Percentiles rank a stretch among this genome's conserved stretches.
Conservation (phyloP, 2,797 vertebrate species). For the Chromis chromis region DNA sequence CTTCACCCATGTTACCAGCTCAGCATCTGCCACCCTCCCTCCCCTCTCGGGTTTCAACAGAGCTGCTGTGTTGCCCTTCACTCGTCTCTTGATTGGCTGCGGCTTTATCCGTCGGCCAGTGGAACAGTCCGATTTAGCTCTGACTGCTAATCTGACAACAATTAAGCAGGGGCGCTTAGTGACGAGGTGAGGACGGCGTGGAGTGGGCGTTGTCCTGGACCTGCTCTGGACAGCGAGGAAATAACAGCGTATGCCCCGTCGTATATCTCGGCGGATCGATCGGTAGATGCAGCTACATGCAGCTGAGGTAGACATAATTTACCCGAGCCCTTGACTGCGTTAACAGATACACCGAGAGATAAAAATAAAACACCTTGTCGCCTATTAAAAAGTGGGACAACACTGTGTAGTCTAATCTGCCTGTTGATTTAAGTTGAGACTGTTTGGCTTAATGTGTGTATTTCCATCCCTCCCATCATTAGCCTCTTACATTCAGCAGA, state of each 20-base stretch:
- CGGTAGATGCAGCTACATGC: not conserved
- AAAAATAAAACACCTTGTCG: not conserved
- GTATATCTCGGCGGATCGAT: not conserved
- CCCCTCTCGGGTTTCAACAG: conserved; percentile 2
- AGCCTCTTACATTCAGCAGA: conserved; percentile 57
- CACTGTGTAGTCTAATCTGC: not conserved
- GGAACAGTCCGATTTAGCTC: conserved; percentile 59
- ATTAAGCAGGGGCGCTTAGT: conserved; percentile 62
- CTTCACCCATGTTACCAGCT: not conserved
- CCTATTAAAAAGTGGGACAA: not conserved
- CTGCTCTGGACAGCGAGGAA: conserved; percentile 2
- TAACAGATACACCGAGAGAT: not conserved
- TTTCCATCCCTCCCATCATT: conserved; percentile 61
- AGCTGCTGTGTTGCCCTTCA: conserved; percentile 5
- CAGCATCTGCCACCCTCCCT: conserved; percentile 21
- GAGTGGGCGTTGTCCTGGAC: conserved; percentile 12
- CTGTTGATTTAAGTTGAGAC: conserved; percentile 14
- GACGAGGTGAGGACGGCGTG: conserved; percentile 7
- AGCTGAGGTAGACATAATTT: not conserved
- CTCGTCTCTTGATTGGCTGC: conserved; percentile 37
- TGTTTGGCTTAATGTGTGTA: conserved; percentile 39
- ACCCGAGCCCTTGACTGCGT: not conserved
- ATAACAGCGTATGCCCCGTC: not conserved
- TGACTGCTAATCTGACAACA: conserved; percentile 73
- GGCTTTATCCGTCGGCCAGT: conserved; percentile 57